Evolutionary conservation across 2,888 invertebrate species (phyloP).

Genomic region (Acronicta psi): DNA sequence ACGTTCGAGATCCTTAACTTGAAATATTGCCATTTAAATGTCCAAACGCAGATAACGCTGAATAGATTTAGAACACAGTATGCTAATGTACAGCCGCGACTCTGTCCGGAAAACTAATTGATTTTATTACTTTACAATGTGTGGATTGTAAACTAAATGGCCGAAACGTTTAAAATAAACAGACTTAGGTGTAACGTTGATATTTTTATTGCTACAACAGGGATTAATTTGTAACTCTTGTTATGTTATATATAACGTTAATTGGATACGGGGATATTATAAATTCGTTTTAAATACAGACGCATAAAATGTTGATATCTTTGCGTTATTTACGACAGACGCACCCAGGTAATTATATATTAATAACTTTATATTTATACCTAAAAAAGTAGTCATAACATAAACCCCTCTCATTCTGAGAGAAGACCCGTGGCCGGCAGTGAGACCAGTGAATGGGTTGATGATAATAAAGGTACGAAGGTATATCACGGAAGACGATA

Average conservation of each 20-base stretch:
- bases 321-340: conserved; percentile 29
- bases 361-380: conserved; percentile 37
- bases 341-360: conserved; percentile 37
- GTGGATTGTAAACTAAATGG: conserved; percentile 26
- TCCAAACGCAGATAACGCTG: conserved; percentile 38
- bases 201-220: conserved; percentile 18
- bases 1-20: conserved; percentile 44
- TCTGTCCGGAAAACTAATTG: conserved; percentile 20
- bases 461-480: too few relatives aligned
- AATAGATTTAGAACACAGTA: conserved; percentile 37
- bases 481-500: too few relatives aligned
- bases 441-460: too few relatives aligned
- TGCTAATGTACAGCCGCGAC: conserved; percentile 24
- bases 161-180: conserved; percentile 27
- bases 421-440: too few relatives aligned
- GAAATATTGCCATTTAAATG: conserved; percentile 49
- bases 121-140: conserved; percentile 41
- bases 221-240: conserved; percentile 25
- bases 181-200: conserved; percentile 4
- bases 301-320: conserved; percentile 26
- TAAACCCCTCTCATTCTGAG: too few relatives aligned
- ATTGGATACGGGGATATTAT: conserved; percentile 39
- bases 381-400: conserved; percentile 12
- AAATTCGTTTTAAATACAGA: conserved; percentile 32
- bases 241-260: conserved; percentile 15